Evolutionary conservation across 2,888 invertebrate genomes (phyloP), one percentile per base, ranked within the genome.

Genomic region (Ligdia adustata): DNA sequence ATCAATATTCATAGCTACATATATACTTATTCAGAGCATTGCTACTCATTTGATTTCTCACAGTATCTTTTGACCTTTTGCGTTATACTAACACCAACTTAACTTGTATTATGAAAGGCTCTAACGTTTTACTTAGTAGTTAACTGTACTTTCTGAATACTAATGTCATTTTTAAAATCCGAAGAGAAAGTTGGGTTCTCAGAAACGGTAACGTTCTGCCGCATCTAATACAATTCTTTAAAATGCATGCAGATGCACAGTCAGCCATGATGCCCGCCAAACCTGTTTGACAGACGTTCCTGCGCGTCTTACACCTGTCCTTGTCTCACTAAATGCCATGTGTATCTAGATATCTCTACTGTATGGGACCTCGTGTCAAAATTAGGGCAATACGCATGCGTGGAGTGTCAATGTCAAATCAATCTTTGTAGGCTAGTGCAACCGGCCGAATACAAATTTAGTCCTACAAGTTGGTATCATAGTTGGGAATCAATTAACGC

Each of bases 341-440:
- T 52, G 52, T 46, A 69, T 81, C 54, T 49, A 13, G 37, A 63
- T 61, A 51, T 85, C 83, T 74, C 73, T 56, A 39, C 38, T 57
- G 57, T 46, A 54, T 65, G 62, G 64, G 71, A 72, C 65, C 68
- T 66, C 69, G 73, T 73, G 67, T 72, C 60, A 65, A 74, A 88
- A 89, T 83, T 88, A 81, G 83, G 85, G 73, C 83, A 81, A 78
- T 81, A 82, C 90, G 90, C 90, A 90, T 90, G 90, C 90, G 90
- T 76, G 69, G 64, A 69, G 67, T 75, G 78, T 86, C 90, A 90
- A 90, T 89, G 89, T 90, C 90, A 88, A 90, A 90, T 90, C 90
- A 90, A 90, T 90, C 82, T 74, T 78, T 68, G 77, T 85, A 85
- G 79, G 85, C 84, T 82, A 86, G 86, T 89, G 89, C 89, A 89